Conservation (phyloP, 2,113 vertebrate species). For the Ammodytes marinus region DNA sequence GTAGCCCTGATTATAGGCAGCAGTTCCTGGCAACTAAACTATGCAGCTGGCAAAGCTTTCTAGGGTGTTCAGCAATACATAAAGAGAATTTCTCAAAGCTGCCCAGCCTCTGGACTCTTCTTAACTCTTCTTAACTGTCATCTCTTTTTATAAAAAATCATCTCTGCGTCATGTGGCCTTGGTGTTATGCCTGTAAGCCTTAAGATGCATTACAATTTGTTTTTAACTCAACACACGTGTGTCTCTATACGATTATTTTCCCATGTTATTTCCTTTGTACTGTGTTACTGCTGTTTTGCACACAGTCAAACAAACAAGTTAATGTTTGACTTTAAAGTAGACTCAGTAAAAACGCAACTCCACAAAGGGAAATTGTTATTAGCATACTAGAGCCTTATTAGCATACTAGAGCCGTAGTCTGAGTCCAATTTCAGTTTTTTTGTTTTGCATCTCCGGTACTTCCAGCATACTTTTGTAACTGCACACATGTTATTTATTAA, state of each 20-base stretch:
- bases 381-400: too few species aligned
- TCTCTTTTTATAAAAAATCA: not conserved
- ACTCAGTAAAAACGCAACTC: not conserved
- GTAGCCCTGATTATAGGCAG: not conserved
- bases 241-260: too few species aligned
- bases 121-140: not conserved
- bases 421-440: too few species aligned
- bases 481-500: constrained; percentile 33
- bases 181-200: not conserved
- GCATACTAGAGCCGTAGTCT: not conserved
- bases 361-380: not conserved
- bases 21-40: constrained; percentile 10
- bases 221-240: not conserved
- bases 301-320: constrained; percentile 2
- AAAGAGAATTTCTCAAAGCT: not conserved
- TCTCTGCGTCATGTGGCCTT: not conserved
- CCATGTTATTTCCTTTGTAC: not conserved
- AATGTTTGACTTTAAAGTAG: not conserved
- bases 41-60: constrained; percentile 21
- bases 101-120: not conserved
- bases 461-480: not conserved
- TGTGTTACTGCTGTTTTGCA: not conserved
- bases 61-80: not conserved
- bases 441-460: constrained; percentile 32
- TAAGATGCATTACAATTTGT: not conserved